phyloP scores from a whole-genome alignment of 2,888 invertebrate species.

The Lymantria monacha region DNA sequence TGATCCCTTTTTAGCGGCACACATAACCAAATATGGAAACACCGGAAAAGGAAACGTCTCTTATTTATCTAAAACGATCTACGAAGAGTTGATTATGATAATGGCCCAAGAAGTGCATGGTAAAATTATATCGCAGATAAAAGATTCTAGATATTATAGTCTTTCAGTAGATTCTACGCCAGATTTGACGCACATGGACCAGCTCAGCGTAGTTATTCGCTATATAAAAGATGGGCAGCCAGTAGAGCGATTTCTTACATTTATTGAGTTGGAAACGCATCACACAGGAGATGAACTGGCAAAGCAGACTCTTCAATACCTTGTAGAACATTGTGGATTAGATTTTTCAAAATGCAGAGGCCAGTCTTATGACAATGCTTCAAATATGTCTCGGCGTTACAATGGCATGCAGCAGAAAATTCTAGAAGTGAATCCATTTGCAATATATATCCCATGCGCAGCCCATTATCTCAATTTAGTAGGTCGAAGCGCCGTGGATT shows the following conservation, averaged over 20 bases:
- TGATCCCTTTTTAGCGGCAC: constrained; percentile 1
- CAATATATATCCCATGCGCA: constrained; percentile 13
- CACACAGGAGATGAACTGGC: constrained; percentile 8
- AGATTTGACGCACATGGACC: background rate
- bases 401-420: constrained; percentile 9
- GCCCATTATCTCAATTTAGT: constrained; percentile 1
- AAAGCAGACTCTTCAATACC: constrained; percentile 3
- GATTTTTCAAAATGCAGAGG: constrained; percentile 10
- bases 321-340: constrained; percentile 3
- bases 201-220: background rate
- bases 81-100: background rate
- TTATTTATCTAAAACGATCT: background rate
- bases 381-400: constrained; percentile 11
- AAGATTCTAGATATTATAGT: background rate
- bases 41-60: background rate
- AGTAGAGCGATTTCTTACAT: constrained; percentile 4
- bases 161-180: background rate
- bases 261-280: constrained; percentile 2
- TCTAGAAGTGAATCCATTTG: constrained; percentile 9
- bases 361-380: constrained; percentile 12
- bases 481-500: background rate
- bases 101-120: background rate
- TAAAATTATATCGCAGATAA: background rate
- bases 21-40: background rate
- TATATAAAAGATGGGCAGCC: background rate